These are phyloP conservation scores for Drosophila fungiperda DNA, from an alignment of 2,888 invertebrate species.

Conservation along the genomic window DNA sequence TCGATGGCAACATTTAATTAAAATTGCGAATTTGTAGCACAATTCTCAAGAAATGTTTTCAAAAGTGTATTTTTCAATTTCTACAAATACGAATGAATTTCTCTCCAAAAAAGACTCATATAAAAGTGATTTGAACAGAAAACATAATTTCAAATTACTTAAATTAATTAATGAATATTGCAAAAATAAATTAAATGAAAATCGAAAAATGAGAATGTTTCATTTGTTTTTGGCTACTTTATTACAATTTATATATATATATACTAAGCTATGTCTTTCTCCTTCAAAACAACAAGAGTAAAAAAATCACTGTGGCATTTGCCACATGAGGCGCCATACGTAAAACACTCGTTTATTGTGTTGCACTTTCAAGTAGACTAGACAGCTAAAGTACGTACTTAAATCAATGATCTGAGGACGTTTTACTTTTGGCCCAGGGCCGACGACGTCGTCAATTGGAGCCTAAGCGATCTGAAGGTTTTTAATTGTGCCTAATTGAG, in stretches of 20 bases:
- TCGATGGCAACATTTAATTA: too few relatives aligned
- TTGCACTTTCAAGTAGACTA: slow-evolving; percentile 63
- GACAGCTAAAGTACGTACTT: slow-evolving; percentile 63
- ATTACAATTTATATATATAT: too few relatives aligned
- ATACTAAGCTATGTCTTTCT: neutral
- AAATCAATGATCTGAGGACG: slow-evolving; percentile 39
- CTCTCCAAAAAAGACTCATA: too few relatives aligned
- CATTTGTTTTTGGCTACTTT: too few relatives aligned
- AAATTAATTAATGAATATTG: neutral
- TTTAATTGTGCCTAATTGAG: slow-evolving; percentile 79
- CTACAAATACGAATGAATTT: neutral
- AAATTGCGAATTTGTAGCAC: neutral
- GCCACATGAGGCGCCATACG: slow-evolving; percentile 24
- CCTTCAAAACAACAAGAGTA: neutral
- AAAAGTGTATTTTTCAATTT: neutral
- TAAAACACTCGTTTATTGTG: slow-evolving; percentile 14
- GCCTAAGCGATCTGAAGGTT: slow-evolving; percentile 73
- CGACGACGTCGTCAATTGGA: slow-evolving; percentile 65
- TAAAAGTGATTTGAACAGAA: neutral
- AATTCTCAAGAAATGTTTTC: neutral
- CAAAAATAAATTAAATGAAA: too few relatives aligned
- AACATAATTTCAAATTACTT: neutral
- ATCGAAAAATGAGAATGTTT: too few relatives aligned
- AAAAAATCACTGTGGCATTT: slow-evolving; percentile 2
- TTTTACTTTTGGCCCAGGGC: slow-evolving; percentile 20